Evolutionary conservation across 92 coral and sea anemone genomes (phyloP).

Genomic region (Nematostella vectensis): DNA sequence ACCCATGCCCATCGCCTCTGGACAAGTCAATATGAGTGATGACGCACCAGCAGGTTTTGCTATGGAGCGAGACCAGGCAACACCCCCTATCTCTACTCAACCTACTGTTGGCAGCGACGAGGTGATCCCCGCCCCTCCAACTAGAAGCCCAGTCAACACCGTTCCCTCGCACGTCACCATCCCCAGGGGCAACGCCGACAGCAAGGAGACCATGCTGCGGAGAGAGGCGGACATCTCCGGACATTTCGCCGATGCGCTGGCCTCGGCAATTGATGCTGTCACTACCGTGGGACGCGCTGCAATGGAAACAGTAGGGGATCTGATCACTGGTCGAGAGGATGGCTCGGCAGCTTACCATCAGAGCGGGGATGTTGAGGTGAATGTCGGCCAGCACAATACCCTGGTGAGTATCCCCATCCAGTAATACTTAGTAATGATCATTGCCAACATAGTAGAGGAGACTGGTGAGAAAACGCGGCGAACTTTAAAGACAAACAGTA

Average conservation of each 20-base stretch:
- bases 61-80: background rate
- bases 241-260: slow-evolving; percentile 70
- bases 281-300: slow-evolving; percentile 65
- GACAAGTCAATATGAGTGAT: too few relatives aligned
- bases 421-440: slow-evolving; percentile 13
- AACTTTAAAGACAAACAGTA: too few relatives aligned
- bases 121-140: slow-evolving; percentile 12
- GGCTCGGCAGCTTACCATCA: slow-evolving; percentile 36
- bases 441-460: slow-evolving; percentile 5
- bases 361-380: slow-evolving; percentile 35
- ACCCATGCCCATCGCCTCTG: background rate
- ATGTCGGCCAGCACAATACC: slow-evolving; percentile 4
- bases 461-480: too few relatives aligned
- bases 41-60: background rate
- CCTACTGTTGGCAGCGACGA: slow-evolving; percentile 9
- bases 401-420: background rate
- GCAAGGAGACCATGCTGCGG: slow-evolving; percentile 8
- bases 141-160: slow-evolving; percentile 9
- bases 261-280: slow-evolving; percentile 63
- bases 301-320: slow-evolving; percentile 51
- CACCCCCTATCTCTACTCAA: slow-evolving; percentile 16
- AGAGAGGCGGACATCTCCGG: slow-evolving; percentile 21
- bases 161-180: background rate
- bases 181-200: slow-evolving; percentile 9
- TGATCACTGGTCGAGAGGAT: slow-evolving; percentile 31